Evolutionary conservation across 2,888 invertebrate genomes (phyloP), one percentile per base, ranked within the genome.

Genomic region (Noctua janthina): DNA sequence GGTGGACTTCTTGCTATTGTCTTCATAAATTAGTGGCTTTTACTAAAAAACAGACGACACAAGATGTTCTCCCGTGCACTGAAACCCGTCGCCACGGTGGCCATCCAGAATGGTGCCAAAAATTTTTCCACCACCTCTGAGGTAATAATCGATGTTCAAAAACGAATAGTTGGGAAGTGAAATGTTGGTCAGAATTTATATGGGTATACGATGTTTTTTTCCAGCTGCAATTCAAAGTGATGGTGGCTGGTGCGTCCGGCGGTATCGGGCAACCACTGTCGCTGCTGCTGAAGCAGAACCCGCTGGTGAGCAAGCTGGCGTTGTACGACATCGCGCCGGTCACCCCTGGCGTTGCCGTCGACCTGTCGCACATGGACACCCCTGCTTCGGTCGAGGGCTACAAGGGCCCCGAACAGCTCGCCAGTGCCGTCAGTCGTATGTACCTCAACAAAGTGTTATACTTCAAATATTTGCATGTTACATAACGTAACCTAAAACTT

Each of bases 221-320:
- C 86, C 90, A 99, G 99, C 98, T 97, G 90, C 98, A 98, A 97
- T 98, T 98, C 92, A 99, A 99, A 98, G 99, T 99, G 74, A 98
- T 99, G 87, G 99, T 99, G 84, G 98, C 99, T 94, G 99, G 99
- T 78, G 99, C 99, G 1, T 98, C 98, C 90, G 99, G 99, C 84
- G 99, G 99, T 79, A 99, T 99, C 93, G 99, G 99, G 6, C 99
- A 99, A 96, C 99, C 99, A 15, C 95, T 99, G 91, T 98, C 99
- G 17, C 97, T 99, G 85, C 97, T 99, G 69, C 96, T 99, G 90
- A 99, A 99, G 97, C 98, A 98, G 91, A 99, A 99, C 92, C 98
- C 99, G 23, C 95, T 99, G 88, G 98, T 99, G 72, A 98, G 98
- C 56, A 98, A 98, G 91, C 97, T 99, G 89, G 98, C 99, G 0